Base-by-base conservation (phyloP, 2,888 invertebrate species). In the Cephus sareptanus region DNA sequence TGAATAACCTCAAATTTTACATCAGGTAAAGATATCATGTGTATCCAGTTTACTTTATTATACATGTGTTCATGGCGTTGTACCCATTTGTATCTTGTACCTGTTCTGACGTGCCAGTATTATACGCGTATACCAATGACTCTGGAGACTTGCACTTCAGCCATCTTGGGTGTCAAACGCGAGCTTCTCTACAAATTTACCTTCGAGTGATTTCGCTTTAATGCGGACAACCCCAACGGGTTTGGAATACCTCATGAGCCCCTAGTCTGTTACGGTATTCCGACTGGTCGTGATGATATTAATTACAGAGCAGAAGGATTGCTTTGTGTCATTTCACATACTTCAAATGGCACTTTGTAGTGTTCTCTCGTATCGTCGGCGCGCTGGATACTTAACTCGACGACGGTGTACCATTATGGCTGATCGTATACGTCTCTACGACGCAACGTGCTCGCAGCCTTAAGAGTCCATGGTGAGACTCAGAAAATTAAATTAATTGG, bases 131-230 rank as follows among this genome's bases (percentile, higher is more conserved):
- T 56, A 23, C 23, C 6, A 9, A 56, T 56, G 23, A 56, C 56
- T 9, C 15, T 23, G 23, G 23, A 23, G 56, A 56, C 23, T 56
- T 56, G 6, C 9, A 83, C 80, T 85, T 83, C 79, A 78, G 79
- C 82, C 80, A 83, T 82, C 82, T 83, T 81, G 79, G 82, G 82
- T 86, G 84, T 85, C 86, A 87, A 87, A 86, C 84, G 81, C 76
- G 77, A 76, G 78, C 78, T 82, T 83, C 83, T 80, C 75, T 78
- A 9, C 56, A 56, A 76, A 79, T 23, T 56, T 56, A 56, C 23
- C 82, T 85, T 81, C 69, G 77, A 76, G 79, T 33, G 78, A 79
- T 81, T 82, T 74, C 68, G 75, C 73, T 81, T 81, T 83, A 82
- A 79, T 31, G 35, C 76, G 31, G 23, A 56, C 23, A 23, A 56